phyloP scores from a whole-genome alignment of 1,140 invertebrate genomes.

The Thaumetopoea pityocampa region DNA sequence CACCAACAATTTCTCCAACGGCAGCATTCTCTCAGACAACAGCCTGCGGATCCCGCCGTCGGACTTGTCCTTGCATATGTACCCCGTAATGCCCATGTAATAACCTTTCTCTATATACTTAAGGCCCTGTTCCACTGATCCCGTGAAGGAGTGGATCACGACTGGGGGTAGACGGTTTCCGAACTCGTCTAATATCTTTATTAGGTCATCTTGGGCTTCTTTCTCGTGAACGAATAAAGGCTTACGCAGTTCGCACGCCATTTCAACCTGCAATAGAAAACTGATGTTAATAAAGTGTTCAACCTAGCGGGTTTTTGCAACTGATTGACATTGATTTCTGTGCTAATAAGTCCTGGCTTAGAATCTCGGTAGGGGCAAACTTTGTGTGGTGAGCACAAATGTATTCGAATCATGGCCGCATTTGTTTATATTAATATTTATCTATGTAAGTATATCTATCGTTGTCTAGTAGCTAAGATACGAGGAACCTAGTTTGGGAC shows the following conservation, averaged over 20 bases:
- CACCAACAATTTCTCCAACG: conserved; percentile 89
- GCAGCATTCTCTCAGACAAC: conserved; percentile 86
- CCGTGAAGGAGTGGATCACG: conserved; percentile 95
- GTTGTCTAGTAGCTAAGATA: too few relatives aligned
- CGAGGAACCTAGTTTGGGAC: too few relatives aligned
- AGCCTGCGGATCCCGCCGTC: conserved; percentile 91
- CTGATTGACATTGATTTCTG: too few relatives aligned
- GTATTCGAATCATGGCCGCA: too few relatives aligned
- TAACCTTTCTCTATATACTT: conserved; percentile 92
- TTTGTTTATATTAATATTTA: too few relatives aligned
- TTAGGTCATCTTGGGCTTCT: conserved; percentile 91
- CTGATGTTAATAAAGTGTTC: too few relatives aligned
- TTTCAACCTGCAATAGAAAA: conserved; percentile 79
- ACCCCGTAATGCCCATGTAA: conserved; percentile 83
- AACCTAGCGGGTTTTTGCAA: too few relatives aligned
- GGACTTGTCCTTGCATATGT: conserved; percentile 95
- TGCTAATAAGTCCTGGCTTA: too few relatives aligned
- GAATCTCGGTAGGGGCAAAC: too few relatives aligned
- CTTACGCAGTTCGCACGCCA: conserved; percentile 91
- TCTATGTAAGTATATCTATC: too few relatives aligned
- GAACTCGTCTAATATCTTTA: conserved; percentile 69
- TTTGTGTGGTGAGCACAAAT: too few relatives aligned
- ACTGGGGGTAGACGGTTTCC: conserved; percentile 83
- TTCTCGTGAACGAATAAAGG: conserved; percentile 95
- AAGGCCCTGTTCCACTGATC: conserved; percentile 89